These are phyloP conservation scores for Luperina nickerlii DNA, from an alignment of 2,888 invertebrate genomes.

Conservation along the genomic window DNA sequence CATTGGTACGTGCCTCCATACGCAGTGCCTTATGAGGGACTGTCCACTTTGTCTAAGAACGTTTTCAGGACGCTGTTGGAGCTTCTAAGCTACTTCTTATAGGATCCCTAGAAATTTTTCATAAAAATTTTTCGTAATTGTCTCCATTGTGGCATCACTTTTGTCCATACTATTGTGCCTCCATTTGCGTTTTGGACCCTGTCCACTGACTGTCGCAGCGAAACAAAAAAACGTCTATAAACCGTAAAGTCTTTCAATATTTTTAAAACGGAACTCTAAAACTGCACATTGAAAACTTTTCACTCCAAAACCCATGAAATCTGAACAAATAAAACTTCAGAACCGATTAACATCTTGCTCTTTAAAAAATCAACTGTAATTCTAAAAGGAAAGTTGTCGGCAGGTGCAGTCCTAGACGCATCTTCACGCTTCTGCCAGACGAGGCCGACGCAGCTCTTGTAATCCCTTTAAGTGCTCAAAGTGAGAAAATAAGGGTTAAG, in stretches of 20 bases:
- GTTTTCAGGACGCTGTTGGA: too few species aligned
- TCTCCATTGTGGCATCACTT: too few species aligned
- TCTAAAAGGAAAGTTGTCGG: conserved; percentile 58
- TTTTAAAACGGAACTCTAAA: background rate
- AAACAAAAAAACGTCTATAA: background rate
- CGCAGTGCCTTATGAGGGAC: too few species aligned
- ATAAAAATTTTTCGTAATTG: background rate
- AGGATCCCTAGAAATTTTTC: background rate
- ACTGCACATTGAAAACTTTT: conserved; percentile 34
- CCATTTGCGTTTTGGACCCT: background rate
- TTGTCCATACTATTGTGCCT: too few species aligned
- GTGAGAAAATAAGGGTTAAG: conserved; percentile 88
- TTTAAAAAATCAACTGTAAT: conserved; percentile 46
- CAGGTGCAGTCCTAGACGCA: conserved; percentile 68
- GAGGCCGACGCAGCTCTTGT: conserved; percentile 72
- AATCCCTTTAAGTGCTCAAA: conserved; percentile 87
- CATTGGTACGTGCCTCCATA: too few species aligned
- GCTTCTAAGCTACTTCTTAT: background rate
- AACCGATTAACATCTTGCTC: conserved; percentile 53
- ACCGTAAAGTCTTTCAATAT: too few species aligned
- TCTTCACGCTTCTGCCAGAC: conserved; percentile 65
- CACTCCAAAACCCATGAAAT: conserved; percentile 17
- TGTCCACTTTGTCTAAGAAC: too few species aligned
- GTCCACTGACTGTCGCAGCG: background rate
- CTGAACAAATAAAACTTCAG: conserved; percentile 13